Conservation (phyloP, 2,888 invertebrate species). For the Cantharis nigra region DNA sequence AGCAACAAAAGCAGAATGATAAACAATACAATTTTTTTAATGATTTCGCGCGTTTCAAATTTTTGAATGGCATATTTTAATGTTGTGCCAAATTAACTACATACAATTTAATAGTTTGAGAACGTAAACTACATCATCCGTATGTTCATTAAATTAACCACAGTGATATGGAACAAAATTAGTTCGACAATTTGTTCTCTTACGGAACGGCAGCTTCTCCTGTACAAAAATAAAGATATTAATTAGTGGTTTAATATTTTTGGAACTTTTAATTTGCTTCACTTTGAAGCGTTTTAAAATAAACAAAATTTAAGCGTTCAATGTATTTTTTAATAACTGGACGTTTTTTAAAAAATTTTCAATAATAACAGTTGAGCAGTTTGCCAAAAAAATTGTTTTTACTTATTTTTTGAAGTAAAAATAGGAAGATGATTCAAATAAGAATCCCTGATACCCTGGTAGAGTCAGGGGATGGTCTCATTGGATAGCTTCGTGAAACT, state of each 20-base stretch:
- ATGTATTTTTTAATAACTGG: neutral
- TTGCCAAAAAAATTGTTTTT: neutral
- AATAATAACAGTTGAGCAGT: neutral
- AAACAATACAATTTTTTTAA: neutral
- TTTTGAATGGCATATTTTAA: slow-evolving; percentile 23
- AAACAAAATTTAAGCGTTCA: slow-evolving; percentile 1
- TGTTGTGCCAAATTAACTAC: slow-evolving; percentile 22
- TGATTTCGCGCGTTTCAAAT: neutral
- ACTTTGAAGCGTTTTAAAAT: slow-evolving; percentile 9
- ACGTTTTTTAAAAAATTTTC: neutral
- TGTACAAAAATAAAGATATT: slow-evolving; percentile 22
- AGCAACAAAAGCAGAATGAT: neutral
- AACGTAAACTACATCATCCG: slow-evolving; percentile 24
- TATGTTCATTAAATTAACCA: slow-evolving; percentile 26
- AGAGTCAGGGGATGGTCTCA: neutral
- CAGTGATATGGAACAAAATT: slow-evolving; percentile 19
- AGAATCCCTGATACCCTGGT: neutral
- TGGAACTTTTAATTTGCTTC: slow-evolving; percentile 16
- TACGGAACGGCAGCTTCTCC: neutral
- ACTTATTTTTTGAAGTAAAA: neutral
- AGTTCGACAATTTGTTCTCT: slow-evolving; percentile 22
- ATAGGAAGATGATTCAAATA: neutral
- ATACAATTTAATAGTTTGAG: slow-evolving; percentile 28
- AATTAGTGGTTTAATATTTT: slow-evolving; percentile 21
- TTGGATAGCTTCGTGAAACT: too few species aligned